Evolutionary conservation across 1,140 invertebrate genomes (phyloP).

Genomic region (Centruroides vittatus): DNA sequence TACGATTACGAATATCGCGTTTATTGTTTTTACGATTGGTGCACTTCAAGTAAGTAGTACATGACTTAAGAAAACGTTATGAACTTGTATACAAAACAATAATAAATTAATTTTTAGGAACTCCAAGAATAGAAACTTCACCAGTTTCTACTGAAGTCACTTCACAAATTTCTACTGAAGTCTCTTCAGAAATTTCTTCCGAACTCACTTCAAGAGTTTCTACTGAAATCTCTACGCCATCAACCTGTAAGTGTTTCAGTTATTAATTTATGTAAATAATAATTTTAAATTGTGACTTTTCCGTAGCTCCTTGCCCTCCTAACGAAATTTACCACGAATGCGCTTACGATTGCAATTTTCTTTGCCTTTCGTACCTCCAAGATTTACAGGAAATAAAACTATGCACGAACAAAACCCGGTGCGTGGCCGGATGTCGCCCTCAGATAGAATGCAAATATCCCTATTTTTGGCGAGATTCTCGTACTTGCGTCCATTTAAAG

Average conservation of each 20-base stretch:
- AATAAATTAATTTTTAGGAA: background rate
- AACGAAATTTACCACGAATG: conserved; percentile 38
- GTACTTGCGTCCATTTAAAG: conserved; percentile 45
- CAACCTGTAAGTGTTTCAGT: conserved; percentile 1
- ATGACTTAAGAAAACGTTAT: too few species aligned
- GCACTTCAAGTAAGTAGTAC: conserved; percentile 5
- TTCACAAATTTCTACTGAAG: background rate
- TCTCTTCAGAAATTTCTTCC: background rate
- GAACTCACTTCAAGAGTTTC: background rate
- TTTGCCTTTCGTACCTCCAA: conserved; percentile 38
- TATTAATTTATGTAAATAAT: background rate
- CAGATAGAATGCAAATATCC: conserved; percentile 24
- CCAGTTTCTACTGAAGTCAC: conserved; percentile 1
- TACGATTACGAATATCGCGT: conserved; percentile 16
- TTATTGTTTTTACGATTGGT: conserved; percentile 12
- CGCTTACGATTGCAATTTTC: conserved; percentile 42
- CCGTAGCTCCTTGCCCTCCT: conserved; percentile 24
- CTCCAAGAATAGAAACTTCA: background rate
- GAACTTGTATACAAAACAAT: background rate
- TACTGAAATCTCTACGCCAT: background rate
- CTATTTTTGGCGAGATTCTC: conserved; percentile 46
- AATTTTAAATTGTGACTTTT: background rate
- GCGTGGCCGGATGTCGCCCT: conserved; percentile 32
- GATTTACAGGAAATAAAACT: conserved; percentile 22
- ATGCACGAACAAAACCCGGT: conserved; percentile 31